These are phyloP conservation scores for Littorina saxatilis DNA, from an alignment of 1,140 invertebrate species.

Conservation along the genomic window DNA sequence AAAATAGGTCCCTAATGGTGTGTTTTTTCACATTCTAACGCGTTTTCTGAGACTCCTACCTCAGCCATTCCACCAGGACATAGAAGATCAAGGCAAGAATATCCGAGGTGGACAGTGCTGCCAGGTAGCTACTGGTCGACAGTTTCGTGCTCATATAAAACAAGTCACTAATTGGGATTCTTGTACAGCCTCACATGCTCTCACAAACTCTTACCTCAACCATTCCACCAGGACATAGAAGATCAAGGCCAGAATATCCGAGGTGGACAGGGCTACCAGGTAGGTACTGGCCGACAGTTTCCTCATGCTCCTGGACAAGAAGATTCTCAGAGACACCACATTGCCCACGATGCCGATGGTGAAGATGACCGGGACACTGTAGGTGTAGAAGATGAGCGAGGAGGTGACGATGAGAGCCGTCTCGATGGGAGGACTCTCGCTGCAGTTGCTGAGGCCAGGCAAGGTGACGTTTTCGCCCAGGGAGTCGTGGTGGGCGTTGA, in stretches of 20 bases:
- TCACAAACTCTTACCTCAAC: slow-evolving; percentile 50
- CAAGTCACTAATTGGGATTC: too few species aligned
- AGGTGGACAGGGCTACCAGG: slow-evolving; percentile 63
- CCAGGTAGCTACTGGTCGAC: too few species aligned
- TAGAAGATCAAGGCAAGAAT: slow-evolving; percentile 59
- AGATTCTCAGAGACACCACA: slow-evolving; percentile 62
- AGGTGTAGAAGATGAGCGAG: slow-evolving; percentile 44
- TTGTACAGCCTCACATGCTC: too few species aligned
- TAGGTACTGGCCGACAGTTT: slow-evolving; percentile 64
- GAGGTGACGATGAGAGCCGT: not conserved
- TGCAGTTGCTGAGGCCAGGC: not conserved
- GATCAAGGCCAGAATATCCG: slow-evolving; percentile 62
- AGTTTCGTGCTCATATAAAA: too few species aligned
- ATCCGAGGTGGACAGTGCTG: slow-evolving; percentile 65
- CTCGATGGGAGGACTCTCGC: too few species aligned
- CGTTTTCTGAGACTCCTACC: too few species aligned
- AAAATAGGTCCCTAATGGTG: too few species aligned
- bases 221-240: slow-evolving; percentile 68
- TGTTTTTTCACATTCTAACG: too few species aligned
- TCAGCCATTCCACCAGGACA: too few species aligned
- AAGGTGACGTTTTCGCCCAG: not conserved
- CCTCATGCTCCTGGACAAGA: slow-evolving; percentile 63
- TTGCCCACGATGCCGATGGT: slow-evolving; percentile 45
- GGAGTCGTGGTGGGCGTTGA: not conserved
- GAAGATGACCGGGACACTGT: slow-evolving; percentile 55